Base-by-base conservation (phyloP, 2,888 invertebrate species). In the Taphrorychus bicolor region DNA sequence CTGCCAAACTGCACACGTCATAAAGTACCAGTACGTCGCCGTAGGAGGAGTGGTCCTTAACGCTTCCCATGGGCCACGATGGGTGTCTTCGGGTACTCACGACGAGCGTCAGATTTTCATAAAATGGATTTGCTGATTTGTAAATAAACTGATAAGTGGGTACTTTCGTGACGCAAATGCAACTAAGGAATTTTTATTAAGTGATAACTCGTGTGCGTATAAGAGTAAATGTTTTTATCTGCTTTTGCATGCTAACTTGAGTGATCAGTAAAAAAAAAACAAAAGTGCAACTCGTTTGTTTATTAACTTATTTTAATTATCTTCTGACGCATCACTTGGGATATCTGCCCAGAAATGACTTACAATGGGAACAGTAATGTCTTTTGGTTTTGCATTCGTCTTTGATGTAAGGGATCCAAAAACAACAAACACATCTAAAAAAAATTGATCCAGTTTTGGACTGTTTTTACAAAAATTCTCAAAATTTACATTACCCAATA, bases 91-190 rank as follows among this genome's bases (percentile, higher is more conserved):
- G 9, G 52, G 52, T 18, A 45, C 16, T 45, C 42, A 58, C 21
- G 40, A 58, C 21, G n/a, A n/a, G n/a, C 16, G 19, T 45, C 23
- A 45, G 45, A 45, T 58, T 42, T 45, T 58, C 23, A 42, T 45
- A 45, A 58, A 58, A 19, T 52, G 16, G 21, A 45, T 58, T 58
- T 42, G 14, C 58, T 45, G 23, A n/a, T 42, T 45, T 58, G 16
- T 59, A 49, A 59, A 59, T 59, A 48, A 17, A 32, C 48, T 48
- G 48, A 49, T 59, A 17, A 45, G 9, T 45, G 17, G n/a, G 49
- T 17, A 59, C 23, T 59, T 59, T 59, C 59, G 59, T 59, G 59
- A 59, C 49, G 9, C 16, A 59, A 59, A 21, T n/a, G 24, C 48
- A 16, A 5, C 5, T 9, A 23, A 32, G 49, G 59, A 59, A 59